phyloP scores from a whole-genome alignment of 1,140 invertebrate species.

The Palaemon carinicauda region DNA sequence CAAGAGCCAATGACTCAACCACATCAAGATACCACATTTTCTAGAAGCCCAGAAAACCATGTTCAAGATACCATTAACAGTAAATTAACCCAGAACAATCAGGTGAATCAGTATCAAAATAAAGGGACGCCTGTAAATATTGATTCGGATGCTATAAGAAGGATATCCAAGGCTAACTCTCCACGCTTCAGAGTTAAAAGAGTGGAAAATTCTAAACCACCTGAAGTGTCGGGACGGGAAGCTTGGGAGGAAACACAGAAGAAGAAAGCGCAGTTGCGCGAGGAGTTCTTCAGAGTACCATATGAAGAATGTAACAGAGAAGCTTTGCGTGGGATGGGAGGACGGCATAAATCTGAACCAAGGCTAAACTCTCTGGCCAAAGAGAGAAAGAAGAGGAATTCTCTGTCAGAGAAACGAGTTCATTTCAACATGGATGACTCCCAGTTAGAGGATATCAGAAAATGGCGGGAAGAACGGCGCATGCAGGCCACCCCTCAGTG shows the following conservation, averaged over 20 bases:
- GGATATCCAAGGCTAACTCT: not conserved
- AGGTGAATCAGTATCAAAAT: no score
- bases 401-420: slow-evolving; percentile 38
- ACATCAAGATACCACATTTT: no score
- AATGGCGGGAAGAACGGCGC: no score
- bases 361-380: slow-evolving; percentile 22
- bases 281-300: slow-evolving; percentile 57
- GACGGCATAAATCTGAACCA: slow-evolving; percentile 43
- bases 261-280: slow-evolving; percentile 44
- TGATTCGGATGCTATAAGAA: not conserved
- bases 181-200: not conserved
- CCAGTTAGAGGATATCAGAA: not conserved
- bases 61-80: no score
- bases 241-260: slow-evolving; percentile 54
- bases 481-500: not conserved
- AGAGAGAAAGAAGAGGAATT: slow-evolving; percentile 48
- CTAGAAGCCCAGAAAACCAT: no score
- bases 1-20: no score
- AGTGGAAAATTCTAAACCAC: not conserved
- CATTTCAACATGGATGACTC: slow-evolving; percentile 35
- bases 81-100: no score
- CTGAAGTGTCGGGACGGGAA: not conserved
- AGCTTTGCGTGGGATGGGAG: slow-evolving; percentile 41
- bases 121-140: no score
- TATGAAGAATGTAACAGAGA: slow-evolving; percentile 60